These are phyloP conservation scores for Microctenopoma steveboyesi DNA, from an alignment of 2,797 vertebrate species.

Conservation along the genomic window DNA sequence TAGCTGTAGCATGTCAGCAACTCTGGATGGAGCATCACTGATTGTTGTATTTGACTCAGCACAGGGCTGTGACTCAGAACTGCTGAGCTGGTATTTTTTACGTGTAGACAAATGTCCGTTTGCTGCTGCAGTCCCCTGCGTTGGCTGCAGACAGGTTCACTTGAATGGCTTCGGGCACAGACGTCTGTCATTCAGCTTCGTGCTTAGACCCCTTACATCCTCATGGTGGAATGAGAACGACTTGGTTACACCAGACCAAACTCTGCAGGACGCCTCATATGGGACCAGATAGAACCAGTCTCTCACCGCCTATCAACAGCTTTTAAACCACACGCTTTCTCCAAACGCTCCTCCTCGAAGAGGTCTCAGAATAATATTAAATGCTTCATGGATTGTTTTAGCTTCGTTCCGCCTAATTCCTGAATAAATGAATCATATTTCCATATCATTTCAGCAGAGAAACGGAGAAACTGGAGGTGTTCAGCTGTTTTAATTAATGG, in stretches of 20 bases:
- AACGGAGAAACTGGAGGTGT: slow-evolving; percentile 12
- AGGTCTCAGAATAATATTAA: slow-evolving; percentile 41
- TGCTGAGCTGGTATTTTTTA: slow-evolving; percentile 38
- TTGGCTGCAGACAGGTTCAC: slow-evolving; percentile 15
- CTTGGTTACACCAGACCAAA: background rate
- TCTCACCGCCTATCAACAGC: slow-evolving; percentile 2
- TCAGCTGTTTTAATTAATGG: slow-evolving; percentile 35
- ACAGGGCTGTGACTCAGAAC: background rate
- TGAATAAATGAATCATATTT: slow-evolving; percentile 53
- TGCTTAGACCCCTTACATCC: background rate
- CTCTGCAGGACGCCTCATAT: too few species aligned
- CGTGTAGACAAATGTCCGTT: slow-evolving; percentile 38
- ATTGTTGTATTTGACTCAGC: slow-evolving; percentile 6
- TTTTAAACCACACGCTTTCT: slow-evolving; percentile 1
- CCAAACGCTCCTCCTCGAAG: background rate
- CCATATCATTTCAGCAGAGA: slow-evolving; percentile 29
- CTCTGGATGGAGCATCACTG: too few species aligned
- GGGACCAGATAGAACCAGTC: too few species aligned
- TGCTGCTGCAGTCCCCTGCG: slow-evolving; percentile 20
- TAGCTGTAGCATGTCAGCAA: too few species aligned
- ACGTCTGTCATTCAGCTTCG: background rate
- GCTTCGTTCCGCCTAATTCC: slow-evolving; percentile 39
- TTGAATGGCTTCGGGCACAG: slow-evolving; percentile 15
- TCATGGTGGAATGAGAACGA: background rate
- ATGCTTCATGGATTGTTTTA: slow-evolving; percentile 35